Conservation (phyloP, 2,797 vertebrate species). For the Argyrosomus regius region DNA sequence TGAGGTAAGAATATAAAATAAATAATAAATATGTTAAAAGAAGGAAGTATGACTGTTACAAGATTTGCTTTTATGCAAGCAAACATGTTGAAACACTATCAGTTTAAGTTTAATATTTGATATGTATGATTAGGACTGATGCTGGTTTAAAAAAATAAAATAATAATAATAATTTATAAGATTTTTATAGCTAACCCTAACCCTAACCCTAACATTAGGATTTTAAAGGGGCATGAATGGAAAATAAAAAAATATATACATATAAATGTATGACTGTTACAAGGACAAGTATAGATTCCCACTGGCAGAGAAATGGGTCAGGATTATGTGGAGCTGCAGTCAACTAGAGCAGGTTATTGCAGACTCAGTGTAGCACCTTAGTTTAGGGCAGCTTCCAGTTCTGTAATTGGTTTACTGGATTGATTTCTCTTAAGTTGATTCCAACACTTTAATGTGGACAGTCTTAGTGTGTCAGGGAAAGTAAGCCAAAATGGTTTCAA, state of each 20-base stretch:
- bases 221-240: too few species aligned
- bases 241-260: too few species aligned
- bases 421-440: conserved; percentile 1
- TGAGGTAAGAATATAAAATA: not conserved
- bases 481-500: conserved; percentile 4
- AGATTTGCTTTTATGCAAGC: too few species aligned
- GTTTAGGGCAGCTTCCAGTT: conserved; percentile 7
- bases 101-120: too few species aligned
- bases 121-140: too few species aligned
- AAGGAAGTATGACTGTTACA: not conserved
- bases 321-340: conserved; percentile 8
- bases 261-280: not conserved
- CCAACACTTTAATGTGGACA: conserved; percentile 11
- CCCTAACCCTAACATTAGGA: too few species aligned
- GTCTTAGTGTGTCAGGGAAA: conserved; percentile 6
- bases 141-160: too few species aligned
- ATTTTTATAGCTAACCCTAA: too few species aligned
- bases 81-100: not conserved
- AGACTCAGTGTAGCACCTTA: not conserved
- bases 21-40: not conserved
- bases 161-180: too few species aligned
- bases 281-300: not conserved
- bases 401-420: conserved; percentile 16
- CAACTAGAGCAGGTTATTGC: conserved; percentile 2
- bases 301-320: not conserved